These are phyloP conservation scores for Trichopoda pennipes DNA, from an alignment of 2,888 invertebrate species.

Conservation along the genomic window DNA sequence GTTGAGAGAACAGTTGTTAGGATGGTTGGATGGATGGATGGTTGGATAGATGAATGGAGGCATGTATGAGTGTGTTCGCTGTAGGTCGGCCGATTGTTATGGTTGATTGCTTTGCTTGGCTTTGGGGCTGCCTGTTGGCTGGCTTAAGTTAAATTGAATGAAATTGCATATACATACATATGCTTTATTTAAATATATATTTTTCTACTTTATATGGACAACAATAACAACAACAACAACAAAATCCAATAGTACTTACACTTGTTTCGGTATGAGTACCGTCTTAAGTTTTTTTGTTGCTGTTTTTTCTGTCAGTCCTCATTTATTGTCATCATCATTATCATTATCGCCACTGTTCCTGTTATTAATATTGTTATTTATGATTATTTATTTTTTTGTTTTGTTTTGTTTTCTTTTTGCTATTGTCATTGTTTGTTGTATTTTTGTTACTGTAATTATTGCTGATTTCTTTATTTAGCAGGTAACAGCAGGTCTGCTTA, in stretches of 20 bases:
- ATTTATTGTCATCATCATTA: conserved; percentile 17
- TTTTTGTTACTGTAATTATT: too few relatives aligned
- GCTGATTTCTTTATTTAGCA: too few relatives aligned
- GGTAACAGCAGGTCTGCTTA: too few relatives aligned
- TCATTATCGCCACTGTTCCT: conserved; percentile 5
- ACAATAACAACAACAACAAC: background rate
- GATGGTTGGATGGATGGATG: conserved; percentile 1
- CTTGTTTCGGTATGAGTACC: conserved; percentile 19
- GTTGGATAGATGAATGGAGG: background rate
- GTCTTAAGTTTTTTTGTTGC: conserved; percentile 17
- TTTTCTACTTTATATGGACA: background rate
- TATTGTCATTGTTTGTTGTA: too few relatives aligned
- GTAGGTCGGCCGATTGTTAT: conserved; percentile 14
- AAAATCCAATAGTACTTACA: conserved; percentile 9
- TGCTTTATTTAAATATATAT: conserved; percentile 37
- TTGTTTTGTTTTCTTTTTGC: too few relatives aligned
- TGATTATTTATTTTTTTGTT: too few relatives aligned
- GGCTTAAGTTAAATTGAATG: conserved; percentile 58
- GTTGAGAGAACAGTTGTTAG: conserved; percentile 17
- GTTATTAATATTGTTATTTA: too few relatives aligned
- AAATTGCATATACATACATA: conserved; percentile 41
- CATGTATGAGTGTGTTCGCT: background rate
- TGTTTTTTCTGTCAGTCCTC: background rate
- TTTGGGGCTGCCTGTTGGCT: conserved; percentile 18
- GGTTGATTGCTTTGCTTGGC: conserved; percentile 35